A percentile compares a stretch with the other conserved stretches of the same genome.
Evolutionary conservation across 2,888 invertebrate genomes (phyloP).

Genomic region (Zaprionus obscuricornis): DNA sequence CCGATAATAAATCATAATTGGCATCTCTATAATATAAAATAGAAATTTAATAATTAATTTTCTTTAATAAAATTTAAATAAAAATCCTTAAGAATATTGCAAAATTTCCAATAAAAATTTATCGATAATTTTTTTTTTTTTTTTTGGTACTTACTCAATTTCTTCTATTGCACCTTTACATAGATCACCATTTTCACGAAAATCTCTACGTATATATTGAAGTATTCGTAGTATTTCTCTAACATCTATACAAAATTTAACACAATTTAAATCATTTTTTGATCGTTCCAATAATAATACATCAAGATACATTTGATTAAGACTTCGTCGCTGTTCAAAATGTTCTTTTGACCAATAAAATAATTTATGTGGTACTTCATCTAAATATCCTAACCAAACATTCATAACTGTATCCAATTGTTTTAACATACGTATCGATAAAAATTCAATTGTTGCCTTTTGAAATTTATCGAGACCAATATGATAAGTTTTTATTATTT

Average conservation of each 20-base stretch:
- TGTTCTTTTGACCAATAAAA: constrained; percentile 52
- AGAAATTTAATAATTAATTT: no score
- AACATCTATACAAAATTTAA: constrained; percentile 52
- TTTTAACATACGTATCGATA: constrained; percentile 28
- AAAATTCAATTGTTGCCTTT: constrained; percentile 44
- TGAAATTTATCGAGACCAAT: constrained; percentile 16
- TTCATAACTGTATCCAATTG: constrained; percentile 25
- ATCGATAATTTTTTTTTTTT: not conserved
- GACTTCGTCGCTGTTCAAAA: constrained; percentile 24
- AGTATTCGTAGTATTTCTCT: constrained; percentile 31
- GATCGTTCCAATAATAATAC: constrained; percentile 36
- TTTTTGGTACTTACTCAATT: constrained; percentile 41
- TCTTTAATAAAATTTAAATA: not conserved
- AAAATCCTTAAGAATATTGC: no score
- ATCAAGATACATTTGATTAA: constrained; percentile 49
- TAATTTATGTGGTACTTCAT: constrained; percentile 32
- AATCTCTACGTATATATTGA: no score
- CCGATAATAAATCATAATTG: constrained; percentile 16
- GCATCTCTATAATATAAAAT: constrained; percentile 14
- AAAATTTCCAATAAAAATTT: no score
- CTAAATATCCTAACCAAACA: constrained; percentile 40
- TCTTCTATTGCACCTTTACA: constrained; percentile 13
- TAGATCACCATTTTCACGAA: constrained; percentile 5
- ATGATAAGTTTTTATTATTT: not conserved
- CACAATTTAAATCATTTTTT: constrained; percentile 36